phyloP scores from a whole-genome alignment of 2,113 vertebrate genomes.

The Albula glossodonta region DNA sequence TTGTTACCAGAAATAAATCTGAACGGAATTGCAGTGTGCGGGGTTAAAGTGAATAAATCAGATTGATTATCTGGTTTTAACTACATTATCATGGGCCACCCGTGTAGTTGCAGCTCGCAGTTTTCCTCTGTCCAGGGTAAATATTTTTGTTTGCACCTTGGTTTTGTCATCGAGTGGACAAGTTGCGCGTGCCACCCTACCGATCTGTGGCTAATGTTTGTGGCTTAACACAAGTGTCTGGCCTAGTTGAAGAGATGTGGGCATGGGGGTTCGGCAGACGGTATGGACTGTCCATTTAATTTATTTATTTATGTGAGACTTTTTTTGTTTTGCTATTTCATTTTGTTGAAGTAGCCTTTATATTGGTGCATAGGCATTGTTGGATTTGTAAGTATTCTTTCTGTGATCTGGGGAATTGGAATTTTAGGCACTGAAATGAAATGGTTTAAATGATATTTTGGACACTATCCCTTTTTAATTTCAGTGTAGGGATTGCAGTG shows the following conservation, averaged over 20 bases:
- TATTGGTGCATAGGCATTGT: constrained; percentile 8
- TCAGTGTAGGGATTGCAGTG: not conserved
- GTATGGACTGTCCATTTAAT: constrained; percentile 24
- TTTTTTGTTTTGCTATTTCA: constrained; percentile 4
- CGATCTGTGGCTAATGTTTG: not conserved
- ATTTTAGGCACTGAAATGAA: not conserved
- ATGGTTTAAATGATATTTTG: not conserved
- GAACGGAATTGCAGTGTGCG: not conserved
- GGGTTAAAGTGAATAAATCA: not conserved
- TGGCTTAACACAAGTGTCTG: not conserved
- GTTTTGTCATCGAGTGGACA: not conserved
- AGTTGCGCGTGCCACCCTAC: not conserved
- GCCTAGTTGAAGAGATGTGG: not conserved
- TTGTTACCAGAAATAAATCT: not conserved
- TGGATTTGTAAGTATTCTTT: constrained; percentile 9
- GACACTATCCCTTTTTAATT: constrained; percentile 22
- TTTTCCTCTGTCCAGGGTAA: constrained; percentile 7
- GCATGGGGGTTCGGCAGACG: not conserved
- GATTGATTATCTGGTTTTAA: not conserved
- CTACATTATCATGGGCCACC: not conserved
- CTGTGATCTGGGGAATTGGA: not conserved
- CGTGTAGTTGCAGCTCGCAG: not conserved
- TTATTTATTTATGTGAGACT: constrained; percentile 44
- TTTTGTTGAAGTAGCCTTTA: constrained; percentile 2
- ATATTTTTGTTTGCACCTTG: too few species aligned